Base-by-base conservation (phyloP, 2,113 vertebrate genomes). In the Sminthopsis crassicaudata region DNA sequence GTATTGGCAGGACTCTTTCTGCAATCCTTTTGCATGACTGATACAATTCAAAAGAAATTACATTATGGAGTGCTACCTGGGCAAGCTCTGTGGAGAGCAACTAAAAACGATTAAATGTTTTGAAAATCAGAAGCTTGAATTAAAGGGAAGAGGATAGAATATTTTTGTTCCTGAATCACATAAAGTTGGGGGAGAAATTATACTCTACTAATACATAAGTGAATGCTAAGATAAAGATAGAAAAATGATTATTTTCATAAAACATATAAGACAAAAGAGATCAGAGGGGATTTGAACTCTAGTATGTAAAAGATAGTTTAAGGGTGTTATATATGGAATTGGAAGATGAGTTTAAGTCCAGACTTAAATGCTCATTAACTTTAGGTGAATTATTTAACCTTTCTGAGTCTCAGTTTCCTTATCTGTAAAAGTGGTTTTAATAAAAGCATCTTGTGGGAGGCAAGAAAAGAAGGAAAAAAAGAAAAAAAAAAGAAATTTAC, bases 31-130 rank as follows among this genome's bases (percentile, higher is more conserved):
- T 95, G 42, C 0, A 8, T 26, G 94, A 96, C 11, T 90, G 93
- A 95, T 95, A 52, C 93, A 89, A 91, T 96, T 93, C 51, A 92
- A 96, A 96, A 95, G 92, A 93, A 95, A 96, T 96, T 96, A 30
- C 91, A 53, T 93, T 30, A 46, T 51, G 89, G 94, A 92, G 91
- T 92, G 50, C 90, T 91, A 95, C 48, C 48, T 52, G 19, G 89
- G 67, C 76, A 95, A 93, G 55, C 52, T 96, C 96, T 95, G 94
- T 52, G 76, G 95, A 94, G 92, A 97, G 94, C 48, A 53, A 91
- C 93, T 96, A 92, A 67, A 96, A 95, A 91, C 91, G 94, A 97
- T 96, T 92, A 95, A 96, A 93, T 92, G 53, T 93, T 96, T 97
- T 36, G 92, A 92, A 96, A 95, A 97, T 93, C 92, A 97, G 94